A percentile compares a stretch with the other conserved stretches of the same genome.
These are phyloP conservation scores for Gallinago nigripennis DNA, from an alignment of 2,797 vertebrate species.

Conservation along the genomic window DNA sequence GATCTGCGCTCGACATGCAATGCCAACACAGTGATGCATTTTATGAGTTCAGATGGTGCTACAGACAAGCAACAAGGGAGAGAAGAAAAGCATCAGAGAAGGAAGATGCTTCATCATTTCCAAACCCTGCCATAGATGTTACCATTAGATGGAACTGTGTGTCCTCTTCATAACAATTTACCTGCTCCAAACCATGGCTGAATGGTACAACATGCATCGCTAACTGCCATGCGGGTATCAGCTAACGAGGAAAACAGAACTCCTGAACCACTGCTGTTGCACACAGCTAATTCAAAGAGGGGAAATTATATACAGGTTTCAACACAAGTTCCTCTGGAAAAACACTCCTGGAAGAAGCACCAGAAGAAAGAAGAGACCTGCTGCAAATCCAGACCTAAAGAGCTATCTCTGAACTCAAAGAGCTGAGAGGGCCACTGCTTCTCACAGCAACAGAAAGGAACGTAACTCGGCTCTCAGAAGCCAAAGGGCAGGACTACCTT, in stretches of 20 bases:
- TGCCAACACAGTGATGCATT: rapidly evolving
- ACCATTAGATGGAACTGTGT: not conserved
- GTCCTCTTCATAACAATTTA: not conserved
- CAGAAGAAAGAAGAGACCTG: not conserved
- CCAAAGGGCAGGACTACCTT: not conserved
- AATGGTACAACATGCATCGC: not conserved
- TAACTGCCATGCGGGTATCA: not conserved
- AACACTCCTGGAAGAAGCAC: not conserved
- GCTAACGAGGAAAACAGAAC: not conserved
- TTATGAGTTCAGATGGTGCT: not conserved
- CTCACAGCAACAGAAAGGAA: not conserved
- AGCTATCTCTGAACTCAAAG: not conserved
- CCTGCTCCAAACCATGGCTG: rapidly evolving
- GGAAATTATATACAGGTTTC: not conserved
- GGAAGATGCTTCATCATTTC: not conserved
- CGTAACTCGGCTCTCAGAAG: too few species aligned
- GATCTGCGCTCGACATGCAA: rapidly evolving
- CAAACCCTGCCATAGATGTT: not conserved
- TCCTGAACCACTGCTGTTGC: not conserved
- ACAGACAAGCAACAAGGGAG: not conserved
- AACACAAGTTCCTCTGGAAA: not conserved
- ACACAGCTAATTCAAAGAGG: not conserved
- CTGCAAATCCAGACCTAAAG: not conserved
- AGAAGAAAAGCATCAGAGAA: not conserved
- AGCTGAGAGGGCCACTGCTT: not conserved